These are phyloP conservation scores for Empidonax traillii DNA, from an alignment of 2,113 vertebrate species.

Conservation along the genomic window DNA sequence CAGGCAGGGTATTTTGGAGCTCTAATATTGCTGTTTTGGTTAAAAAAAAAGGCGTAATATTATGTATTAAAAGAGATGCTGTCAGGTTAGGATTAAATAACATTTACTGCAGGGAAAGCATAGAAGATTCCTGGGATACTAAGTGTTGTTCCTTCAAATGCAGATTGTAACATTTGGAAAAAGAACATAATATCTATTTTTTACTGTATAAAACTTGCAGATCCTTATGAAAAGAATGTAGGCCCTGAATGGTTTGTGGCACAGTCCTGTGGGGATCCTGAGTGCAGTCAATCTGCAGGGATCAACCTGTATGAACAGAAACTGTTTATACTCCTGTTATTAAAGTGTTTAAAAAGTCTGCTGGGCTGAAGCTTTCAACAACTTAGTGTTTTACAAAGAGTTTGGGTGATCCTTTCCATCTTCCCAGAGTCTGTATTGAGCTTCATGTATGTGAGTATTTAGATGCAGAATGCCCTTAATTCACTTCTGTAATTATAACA, in stretches of 20 bases:
- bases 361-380: background rate
- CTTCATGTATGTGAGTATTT: background rate
- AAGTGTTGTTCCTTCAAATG: no score
- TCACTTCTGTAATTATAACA: constrained; percentile 5
- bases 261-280: background rate
- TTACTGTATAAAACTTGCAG: no score
- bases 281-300: background rate
- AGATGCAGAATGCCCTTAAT: background rate
- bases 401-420: background rate
- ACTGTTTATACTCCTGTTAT: background rate
- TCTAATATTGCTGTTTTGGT: background rate
- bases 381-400: background rate
- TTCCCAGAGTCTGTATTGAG: background rate
- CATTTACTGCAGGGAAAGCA: no score
- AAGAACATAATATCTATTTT: no score
- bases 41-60: no score
- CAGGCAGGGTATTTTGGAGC: background rate
- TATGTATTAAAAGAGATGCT: no score
- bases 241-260: background rate
- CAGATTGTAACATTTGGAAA: no score
- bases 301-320: background rate
- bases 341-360: background rate
- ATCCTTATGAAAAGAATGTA: no score
- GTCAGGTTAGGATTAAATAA: no score
- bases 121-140: no score